Evolutionary conservation across 2,797 vertebrate genomes (phyloP).

Genomic region (Cirrhinus mrigala): DNA sequence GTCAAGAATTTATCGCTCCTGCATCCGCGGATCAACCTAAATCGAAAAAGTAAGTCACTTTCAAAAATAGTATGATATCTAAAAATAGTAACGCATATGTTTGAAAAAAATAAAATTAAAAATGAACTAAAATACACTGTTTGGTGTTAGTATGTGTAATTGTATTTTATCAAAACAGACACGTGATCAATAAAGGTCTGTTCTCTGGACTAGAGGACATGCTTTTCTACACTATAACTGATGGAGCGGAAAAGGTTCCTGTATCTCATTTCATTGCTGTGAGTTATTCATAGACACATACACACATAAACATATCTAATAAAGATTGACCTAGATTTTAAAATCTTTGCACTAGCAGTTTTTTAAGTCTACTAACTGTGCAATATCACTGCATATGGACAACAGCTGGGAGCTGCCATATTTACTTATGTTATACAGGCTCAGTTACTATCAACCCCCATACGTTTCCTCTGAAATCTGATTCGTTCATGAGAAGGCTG

Average conservation of each 20-base stretch:
- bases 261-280: conserved; percentile 85
- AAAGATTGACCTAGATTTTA: not conserved
- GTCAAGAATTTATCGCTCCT: not conserved
- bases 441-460: not conserved
- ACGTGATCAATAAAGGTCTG: conserved; percentile 59
- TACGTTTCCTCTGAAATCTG: not conserved
- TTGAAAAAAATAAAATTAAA: not conserved
- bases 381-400: not conserved
- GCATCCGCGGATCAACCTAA: not conserved
- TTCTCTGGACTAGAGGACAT: conserved; percentile 83
- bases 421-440: not conserved
- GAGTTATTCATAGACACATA: conserved; percentile 60
- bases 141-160: not conserved
- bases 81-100: not conserved
- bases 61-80: not conserved
- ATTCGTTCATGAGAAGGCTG: not conserved
- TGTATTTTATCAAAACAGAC: conserved; percentile 25
- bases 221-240: conserved; percentile 89
- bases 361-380: not conserved
- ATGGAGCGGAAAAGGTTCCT: conserved; percentile 84
- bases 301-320: not conserved
- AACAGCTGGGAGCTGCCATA: conserved; percentile 25
- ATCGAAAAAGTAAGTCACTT: conserved; percentile 24
- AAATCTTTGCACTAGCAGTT: not conserved
- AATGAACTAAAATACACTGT: not conserved